A percentile compares a stretch with the other conserved stretches of the same genome.
Evolutionary conservation across 2,113 vertebrate species (phyloP).

Genomic region (Ibidorhyncha struthersii): DNA sequence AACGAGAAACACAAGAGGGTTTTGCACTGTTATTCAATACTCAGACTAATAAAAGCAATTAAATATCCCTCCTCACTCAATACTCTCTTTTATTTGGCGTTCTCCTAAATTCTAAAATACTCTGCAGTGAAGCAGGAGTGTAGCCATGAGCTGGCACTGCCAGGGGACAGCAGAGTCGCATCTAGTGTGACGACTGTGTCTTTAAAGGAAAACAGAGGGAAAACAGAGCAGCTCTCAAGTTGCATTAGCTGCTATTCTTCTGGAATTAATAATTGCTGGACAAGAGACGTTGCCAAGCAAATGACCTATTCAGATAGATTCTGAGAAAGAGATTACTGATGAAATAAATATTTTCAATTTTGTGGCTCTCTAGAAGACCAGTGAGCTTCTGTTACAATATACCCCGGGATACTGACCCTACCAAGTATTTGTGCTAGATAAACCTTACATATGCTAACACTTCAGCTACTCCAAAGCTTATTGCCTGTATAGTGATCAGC

Average conservation of each 20-base stretch:
- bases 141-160: neutral
- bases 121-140: neutral
- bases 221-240: neutral
- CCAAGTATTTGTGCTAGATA: neutral
- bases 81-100: neutral
- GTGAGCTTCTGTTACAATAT: neutral
- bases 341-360: slow-evolving; percentile 24
- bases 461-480: neutral
- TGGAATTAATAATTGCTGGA: slow-evolving; percentile 8
- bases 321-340: neutral
- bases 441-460: neutral
- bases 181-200: neutral
- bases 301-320: neutral
- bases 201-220: neutral
- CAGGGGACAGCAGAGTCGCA: neutral
- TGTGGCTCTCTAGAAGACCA: neutral
- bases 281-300: slow-evolving; percentile 15
- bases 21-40: neutral
- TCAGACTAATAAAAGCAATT: neutral
- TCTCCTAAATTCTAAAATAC: neutral
- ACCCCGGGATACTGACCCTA: neutral
- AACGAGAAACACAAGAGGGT: neutral
- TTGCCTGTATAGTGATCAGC: neutral
- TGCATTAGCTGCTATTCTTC: neutral
- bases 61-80: neutral